Evolutionary conservation across 2,113 vertebrate genomes (phyloP).

Genomic region (Turnix velox): DNA sequence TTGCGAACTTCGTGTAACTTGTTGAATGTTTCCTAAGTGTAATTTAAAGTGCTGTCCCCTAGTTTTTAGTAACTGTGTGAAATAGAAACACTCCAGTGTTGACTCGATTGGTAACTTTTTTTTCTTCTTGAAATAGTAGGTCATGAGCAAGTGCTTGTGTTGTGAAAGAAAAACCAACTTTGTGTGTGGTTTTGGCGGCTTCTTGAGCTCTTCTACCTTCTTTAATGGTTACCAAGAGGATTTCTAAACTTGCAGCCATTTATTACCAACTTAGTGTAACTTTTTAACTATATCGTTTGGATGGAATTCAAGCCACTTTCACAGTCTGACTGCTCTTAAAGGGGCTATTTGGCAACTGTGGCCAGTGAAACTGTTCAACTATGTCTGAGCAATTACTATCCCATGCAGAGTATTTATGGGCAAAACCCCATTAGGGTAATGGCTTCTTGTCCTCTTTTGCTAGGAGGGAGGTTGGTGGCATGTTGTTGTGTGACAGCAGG

Average conservation of each 20-base stretch:
- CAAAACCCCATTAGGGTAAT: not conserved
- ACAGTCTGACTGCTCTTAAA: not conserved
- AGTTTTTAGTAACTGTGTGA: not conserved
- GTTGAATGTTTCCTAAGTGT: not conserved
- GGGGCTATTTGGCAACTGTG: not conserved
- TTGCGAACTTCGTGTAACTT: not conserved
- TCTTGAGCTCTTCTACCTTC: not conserved
- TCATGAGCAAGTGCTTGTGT: not conserved
- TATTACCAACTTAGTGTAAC: not conserved
- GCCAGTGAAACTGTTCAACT: not conserved
- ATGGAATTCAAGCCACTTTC: not conserved
- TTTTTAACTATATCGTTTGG: not conserved
- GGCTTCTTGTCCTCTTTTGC: not conserved
- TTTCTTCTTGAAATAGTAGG: not conserved
- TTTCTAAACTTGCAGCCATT: fast-evolving
- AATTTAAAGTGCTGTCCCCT: not conserved
- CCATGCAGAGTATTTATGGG: not conserved
- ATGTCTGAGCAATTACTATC: not conserved
- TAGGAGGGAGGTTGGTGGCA: fast-evolving
- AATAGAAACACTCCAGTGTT: fast-evolving
- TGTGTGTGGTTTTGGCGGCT: not conserved
- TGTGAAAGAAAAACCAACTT: fast-evolving
- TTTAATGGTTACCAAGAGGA: not conserved
- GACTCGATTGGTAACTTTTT: not conserved
- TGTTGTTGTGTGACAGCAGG: not conserved